Evolutionary conservation across 2,113 vertebrate genomes (phyloP).

Genomic region (Acanthochromis polyacanthus): DNA sequence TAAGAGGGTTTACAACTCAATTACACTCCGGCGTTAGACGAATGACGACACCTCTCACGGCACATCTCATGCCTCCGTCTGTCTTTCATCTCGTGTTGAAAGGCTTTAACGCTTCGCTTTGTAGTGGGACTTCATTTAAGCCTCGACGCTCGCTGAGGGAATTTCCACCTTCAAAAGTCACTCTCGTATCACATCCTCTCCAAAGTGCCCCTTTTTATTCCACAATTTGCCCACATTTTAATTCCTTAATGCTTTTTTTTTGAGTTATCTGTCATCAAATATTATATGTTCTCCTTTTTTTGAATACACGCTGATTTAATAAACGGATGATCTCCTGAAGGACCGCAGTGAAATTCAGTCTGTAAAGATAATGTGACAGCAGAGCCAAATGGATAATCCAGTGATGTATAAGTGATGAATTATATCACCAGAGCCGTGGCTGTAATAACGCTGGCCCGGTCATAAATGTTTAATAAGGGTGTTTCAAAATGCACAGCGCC

Average conservation of each 20-base stretch:
- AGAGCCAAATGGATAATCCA: constrained; percentile 38
- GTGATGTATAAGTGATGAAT: constrained; percentile 53
- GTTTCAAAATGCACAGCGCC: constrained; percentile 46
- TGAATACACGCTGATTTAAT: constrained; percentile 4
- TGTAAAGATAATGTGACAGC: constrained; percentile 28
- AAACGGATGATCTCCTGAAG: constrained; percentile 35
- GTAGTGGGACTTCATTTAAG: constrained; percentile 87
- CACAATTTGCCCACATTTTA: constrained; percentile 27
- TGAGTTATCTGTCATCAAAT: constrained; percentile 5
- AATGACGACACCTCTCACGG: constrained; percentile 32
- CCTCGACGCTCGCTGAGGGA: constrained; percentile 62
- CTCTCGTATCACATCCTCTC: constrained; percentile 35
- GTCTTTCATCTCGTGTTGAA: constrained; percentile 83
- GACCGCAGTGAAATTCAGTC: constrained; percentile 21
- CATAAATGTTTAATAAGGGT: constrained; percentile 63
- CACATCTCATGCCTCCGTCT: constrained; percentile 50
- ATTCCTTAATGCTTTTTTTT: constrained; percentile 4
- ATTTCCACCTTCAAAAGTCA: constrained; percentile 23
- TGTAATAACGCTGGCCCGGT: constrained; percentile 41
- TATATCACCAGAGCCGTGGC: constrained; percentile 36
- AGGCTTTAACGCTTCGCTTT: constrained; percentile 86
- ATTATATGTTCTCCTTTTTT: constrained; percentile 8
- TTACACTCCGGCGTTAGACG: constrained; percentile 14
- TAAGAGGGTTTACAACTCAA: constrained; percentile 29
- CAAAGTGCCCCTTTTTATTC: constrained; percentile 32